These are phyloP conservation scores for Lordiphosa clarofinis DNA, from an alignment of 1,140 invertebrate species.

Conservation along the genomic window DNA sequence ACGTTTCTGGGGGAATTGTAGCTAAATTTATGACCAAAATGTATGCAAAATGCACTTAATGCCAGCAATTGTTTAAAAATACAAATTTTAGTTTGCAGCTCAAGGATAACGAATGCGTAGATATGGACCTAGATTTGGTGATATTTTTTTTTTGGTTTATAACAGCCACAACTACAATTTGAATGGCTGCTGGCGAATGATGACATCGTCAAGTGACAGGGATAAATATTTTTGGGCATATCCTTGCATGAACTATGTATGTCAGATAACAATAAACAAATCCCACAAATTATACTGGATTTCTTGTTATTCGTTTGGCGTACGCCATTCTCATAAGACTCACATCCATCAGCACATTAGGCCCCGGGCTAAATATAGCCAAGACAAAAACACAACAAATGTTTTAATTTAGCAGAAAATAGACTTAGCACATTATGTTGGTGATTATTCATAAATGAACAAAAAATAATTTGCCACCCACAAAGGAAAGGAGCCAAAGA, in stretches of 20 bases:
- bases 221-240: constrained; percentile 51
- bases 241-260: constrained; percentile 29
- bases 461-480: constrained; percentile 12
- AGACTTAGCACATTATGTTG: constrained; percentile 42
- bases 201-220: constrained; percentile 39
- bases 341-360: too few species aligned
- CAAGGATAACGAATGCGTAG: constrained; percentile 78
- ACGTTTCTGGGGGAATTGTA: constrained; percentile 13
- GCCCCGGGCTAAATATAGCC: constrained; percentile 22
- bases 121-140: constrained; percentile 78
- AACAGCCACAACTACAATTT: constrained; percentile 61
- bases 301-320: too few species aligned
- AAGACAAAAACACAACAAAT: constrained; percentile 5
- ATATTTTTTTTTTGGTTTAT: too few species aligned
- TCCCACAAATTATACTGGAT: constrained; percentile 6
- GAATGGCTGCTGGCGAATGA: too few species aligned
- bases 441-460: constrained; percentile 2
- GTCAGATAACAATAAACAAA: constrained; percentile 48
- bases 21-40: constrained; percentile 50
- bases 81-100: constrained; percentile 50
- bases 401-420: constrained; percentile 55
- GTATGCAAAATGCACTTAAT: constrained; percentile 24
- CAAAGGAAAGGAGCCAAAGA: not conserved
- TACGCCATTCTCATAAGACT: too few species aligned
- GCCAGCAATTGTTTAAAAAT: constrained; percentile 43